Evolutionary conservation across 2,113 vertebrate species (phyloP).

Genomic region (Pachycephala philippinensis): DNA sequence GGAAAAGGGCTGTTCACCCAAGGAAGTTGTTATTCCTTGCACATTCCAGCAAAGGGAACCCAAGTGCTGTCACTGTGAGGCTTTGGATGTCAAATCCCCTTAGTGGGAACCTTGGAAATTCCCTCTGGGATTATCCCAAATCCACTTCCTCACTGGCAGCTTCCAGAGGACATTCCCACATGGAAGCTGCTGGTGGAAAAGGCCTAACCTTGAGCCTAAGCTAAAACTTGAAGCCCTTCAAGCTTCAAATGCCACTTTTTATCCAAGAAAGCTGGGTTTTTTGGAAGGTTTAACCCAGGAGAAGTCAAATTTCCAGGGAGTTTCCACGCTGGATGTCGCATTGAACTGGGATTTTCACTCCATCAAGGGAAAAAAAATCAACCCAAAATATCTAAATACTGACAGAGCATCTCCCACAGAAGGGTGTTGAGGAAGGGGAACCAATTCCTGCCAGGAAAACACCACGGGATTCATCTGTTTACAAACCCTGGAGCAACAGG

Average conservation of each 20-base stretch:
- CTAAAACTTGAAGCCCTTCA: not conserved
- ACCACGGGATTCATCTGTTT: not conserved
- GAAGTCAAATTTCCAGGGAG: not conserved
- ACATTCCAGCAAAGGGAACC: not conserved
- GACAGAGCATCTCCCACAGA: not conserved
- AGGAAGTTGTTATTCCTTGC: not conserved
- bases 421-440: not conserved
- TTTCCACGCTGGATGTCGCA: not conserved
- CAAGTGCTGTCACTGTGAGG: not conserved
- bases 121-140: not conserved
- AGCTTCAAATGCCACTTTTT: not conserved
- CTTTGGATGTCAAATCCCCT: not conserved
- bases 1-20: not conserved
- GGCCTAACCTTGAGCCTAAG: not conserved
- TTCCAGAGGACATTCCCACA: not conserved
- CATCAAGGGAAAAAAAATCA: not conserved
- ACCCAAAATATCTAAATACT: not conserved
- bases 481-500: not conserved
- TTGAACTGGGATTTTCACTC: not conserved
- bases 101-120: not conserved
- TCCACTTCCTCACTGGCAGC: not conserved
- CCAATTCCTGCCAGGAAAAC: not conserved
- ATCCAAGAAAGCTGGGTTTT: not conserved
- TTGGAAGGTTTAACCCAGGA: not conserved
- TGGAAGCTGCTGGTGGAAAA: not conserved